These are phyloP conservation scores for Anableps anableps DNA, from an alignment of 2,797 vertebrate species.

Conservation along the genomic window DNA sequence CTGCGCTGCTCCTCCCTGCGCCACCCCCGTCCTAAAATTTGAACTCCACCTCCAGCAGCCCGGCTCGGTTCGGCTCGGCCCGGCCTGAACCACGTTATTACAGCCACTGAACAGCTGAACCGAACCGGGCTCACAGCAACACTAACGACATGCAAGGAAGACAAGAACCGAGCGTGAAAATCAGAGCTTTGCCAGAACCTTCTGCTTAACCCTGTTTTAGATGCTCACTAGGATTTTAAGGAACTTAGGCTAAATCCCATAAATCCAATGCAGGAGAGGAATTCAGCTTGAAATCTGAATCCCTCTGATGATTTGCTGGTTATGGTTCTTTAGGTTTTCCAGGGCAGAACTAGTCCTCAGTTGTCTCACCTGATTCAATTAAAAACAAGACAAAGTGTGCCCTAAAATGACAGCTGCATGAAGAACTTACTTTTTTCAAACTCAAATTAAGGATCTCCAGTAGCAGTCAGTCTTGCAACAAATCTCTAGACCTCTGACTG, in stretches of 20 bases:
- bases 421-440: too few relatives aligned
- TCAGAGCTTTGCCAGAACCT: too few relatives aligned
- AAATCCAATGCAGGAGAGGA: background rate
- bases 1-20: background rate
- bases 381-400: too few relatives aligned
- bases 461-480: too few relatives aligned
- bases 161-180: too few relatives aligned
- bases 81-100: too few relatives aligned
- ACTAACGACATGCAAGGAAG: too few relatives aligned
- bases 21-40: background rate
- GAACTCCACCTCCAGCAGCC: conserved; percentile 5
- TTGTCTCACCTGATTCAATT: background rate
- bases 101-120: background rate
- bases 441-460: too few relatives aligned
- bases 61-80: background rate
- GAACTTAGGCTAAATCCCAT: background rate
- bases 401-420: too few relatives aligned
- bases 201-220: too few relatives aligned
- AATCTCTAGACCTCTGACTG: too few relatives aligned
- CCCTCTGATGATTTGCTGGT: background rate
- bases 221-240: background rate
- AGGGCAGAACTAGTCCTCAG: background rate
- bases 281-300: background rate
- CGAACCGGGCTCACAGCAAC: background rate
- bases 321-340: background rate